A percentile compares a stretch with the other conserved stretches of the same genome.
phyloP scores from a whole-genome alignment of 2,113 vertebrate species.

The Campylomormyrus numenius region DNA sequence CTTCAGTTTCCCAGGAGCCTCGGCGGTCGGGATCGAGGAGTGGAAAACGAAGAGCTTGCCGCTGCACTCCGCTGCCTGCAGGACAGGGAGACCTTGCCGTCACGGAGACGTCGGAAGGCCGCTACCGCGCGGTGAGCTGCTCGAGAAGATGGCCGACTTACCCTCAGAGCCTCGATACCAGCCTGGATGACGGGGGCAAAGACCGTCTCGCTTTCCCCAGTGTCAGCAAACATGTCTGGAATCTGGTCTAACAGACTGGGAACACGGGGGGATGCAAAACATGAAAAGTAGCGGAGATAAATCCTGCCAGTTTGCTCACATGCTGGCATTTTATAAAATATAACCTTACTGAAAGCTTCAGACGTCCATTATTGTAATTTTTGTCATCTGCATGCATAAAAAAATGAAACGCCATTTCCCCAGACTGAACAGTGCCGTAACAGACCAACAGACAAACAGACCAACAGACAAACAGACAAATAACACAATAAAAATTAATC shows the following conservation, averaged over 20 bases:
- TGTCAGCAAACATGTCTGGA: conserved; percentile 91
- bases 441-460: neutral
- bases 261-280: conserved; percentile 12
- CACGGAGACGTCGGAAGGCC: neutral
- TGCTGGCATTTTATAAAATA: neutral
- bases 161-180: conserved; percentile 91
- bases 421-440: neutral
- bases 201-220: conserved; percentile 85
- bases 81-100: neutral
- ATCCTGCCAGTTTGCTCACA: neutral
- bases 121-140: neutral
- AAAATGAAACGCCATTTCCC: neutral
- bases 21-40: conserved; percentile 83
- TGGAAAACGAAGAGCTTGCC: conserved; percentile 94
- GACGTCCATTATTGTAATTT: neutral
- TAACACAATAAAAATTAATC: neutral
- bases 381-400: neutral
- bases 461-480: neutral
- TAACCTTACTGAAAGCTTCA: neutral
- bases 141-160: conserved; percentile 42
- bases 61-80: conserved; percentile 81
- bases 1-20: conserved; percentile 89
- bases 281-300: neutral
- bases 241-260: conserved; percentile 87
- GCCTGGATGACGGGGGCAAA: conserved; percentile 89